Percentiles rank a stretch among this genome's conserved stretches.
phyloP scores from a whole-genome alignment of 2,888 invertebrate species.

The Limenitis camilla region DNA sequence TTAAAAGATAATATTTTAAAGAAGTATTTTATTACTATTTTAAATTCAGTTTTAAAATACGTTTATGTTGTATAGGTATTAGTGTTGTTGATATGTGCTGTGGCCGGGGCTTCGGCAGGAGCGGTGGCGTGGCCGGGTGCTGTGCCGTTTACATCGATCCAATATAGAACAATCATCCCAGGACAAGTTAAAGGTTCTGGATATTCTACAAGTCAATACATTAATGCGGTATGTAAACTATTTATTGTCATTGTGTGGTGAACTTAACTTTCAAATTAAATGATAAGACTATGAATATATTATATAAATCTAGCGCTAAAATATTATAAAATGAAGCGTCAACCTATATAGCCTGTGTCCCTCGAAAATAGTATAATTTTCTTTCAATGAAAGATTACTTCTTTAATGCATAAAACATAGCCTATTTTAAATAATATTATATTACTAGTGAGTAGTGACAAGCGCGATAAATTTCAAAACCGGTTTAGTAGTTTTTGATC shows the following conservation, averaged over 20 bases:
- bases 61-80: slow-evolving; percentile 36
- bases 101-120: slow-evolving; percentile 34
- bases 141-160: slow-evolving; percentile 33
- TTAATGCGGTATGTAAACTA: slow-evolving; percentile 47
- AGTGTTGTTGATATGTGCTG: slow-evolving; percentile 38
- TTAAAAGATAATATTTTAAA: neutral
- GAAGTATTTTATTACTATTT: too few relatives aligned
- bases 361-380: too few relatives aligned
- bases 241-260: neutral
- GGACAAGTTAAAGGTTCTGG: slow-evolving; percentile 48
- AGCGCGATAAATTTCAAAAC: too few relatives aligned
- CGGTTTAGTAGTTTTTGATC: too few relatives aligned
- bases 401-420: too few relatives aligned
- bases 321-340: too few relatives aligned
- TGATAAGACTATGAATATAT: too few relatives aligned
- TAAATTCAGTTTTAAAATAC: neutral
- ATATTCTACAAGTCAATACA: slow-evolving; percentile 57
- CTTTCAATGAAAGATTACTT: too few relatives aligned
- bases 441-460: too few relatives aligned
- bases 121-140: slow-evolving; percentile 32
- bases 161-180: slow-evolving; percentile 41
- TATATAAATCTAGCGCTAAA: too few relatives aligned
- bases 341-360: too few relatives aligned
- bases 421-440: too few relatives aligned
- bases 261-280: neutral